Evolutionary conservation across 2,888 invertebrate genomes (phyloP).

Genomic region (Limnephilus auricula): DNA sequence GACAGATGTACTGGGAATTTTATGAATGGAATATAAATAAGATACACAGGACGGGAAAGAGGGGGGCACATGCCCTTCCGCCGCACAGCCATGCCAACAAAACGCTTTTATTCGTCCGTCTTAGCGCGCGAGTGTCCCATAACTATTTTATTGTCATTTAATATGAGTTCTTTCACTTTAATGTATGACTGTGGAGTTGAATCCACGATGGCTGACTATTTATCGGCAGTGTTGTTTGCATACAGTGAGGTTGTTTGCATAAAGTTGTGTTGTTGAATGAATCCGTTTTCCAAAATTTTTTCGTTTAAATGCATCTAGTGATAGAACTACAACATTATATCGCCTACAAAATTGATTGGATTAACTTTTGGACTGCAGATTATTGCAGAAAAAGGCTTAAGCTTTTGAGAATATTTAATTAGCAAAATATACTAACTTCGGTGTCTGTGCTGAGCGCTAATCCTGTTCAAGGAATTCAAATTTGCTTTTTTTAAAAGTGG

Average conservation of each 20-base stretch:
- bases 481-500: too few species aligned
- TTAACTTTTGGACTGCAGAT: too few species aligned
- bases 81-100: slow-evolving; percentile 12
- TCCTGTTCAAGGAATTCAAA: too few species aligned
- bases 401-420: too few species aligned
- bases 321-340: too few species aligned
- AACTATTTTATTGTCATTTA: slow-evolving; percentile 41
- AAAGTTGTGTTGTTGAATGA: neutral
- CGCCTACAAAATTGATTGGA: too few species aligned
- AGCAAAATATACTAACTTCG: too few species aligned
- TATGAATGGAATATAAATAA: slow-evolving; percentile 46
- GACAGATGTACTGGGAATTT: slow-evolving; percentile 39
- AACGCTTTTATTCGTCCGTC: slow-evolving; percentile 23
- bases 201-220: neutral
- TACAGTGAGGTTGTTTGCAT: neutral
- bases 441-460: too few species aligned
- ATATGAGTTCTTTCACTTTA: slow-evolving; percentile 15
- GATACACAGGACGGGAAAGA: neutral
- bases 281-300: neutral
- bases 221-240: neutral
- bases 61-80: neutral
- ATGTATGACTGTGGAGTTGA: neutral
- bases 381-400: too few species aligned
- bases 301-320: too few species aligned
- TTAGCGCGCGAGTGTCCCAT: neutral